Evolutionary conservation across 2,113 vertebrate genomes (phyloP).

Genomic region (Columba janthina): DNA sequence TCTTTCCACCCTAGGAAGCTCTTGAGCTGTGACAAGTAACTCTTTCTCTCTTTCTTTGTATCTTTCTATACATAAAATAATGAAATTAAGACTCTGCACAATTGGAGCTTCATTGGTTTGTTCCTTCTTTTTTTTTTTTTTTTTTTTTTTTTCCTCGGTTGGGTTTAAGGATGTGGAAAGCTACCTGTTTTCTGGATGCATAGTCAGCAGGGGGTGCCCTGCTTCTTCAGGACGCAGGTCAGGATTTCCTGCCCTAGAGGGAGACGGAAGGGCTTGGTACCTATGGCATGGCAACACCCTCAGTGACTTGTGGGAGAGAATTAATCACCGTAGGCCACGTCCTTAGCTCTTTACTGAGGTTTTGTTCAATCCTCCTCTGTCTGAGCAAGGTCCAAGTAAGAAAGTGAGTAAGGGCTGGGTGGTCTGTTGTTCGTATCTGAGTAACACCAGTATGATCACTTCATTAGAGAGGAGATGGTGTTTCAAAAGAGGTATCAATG

Average conservation of each 20-base stretch:
- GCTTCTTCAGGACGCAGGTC: not conserved
- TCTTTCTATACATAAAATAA: not conserved
- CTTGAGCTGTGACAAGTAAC: not conserved
- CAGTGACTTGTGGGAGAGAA: slow-evolving; percentile 23
- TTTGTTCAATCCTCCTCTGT: not conserved
- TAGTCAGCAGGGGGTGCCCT: slow-evolving; percentile 56
- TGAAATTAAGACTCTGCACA: not conserved
- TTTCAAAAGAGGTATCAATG: not conserved
- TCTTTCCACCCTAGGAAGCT: not conserved
- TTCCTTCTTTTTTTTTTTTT: not conserved
- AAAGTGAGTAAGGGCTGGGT: slow-evolving; percentile 37
- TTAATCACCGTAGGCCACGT: slow-evolving; percentile 16
- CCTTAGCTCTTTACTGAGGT: not conserved
- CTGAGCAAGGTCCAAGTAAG: not conserved
- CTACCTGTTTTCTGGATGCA: not conserved
- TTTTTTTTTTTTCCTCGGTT: not conserved
- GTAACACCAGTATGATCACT: not conserved
- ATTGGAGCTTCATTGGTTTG: not conserved
- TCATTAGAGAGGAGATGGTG: not conserved
- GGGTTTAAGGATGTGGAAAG: not conserved
- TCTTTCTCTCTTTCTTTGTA: not conserved
- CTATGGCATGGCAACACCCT: not conserved
- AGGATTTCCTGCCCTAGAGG: slow-evolving; percentile 10
- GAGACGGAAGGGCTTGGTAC: not conserved
- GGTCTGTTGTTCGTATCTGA: not conserved